These are phyloP conservation scores for Spinus olivaceus DNA, from an alignment of 2,797 vertebrate species.

Conservation along the genomic window DNA sequence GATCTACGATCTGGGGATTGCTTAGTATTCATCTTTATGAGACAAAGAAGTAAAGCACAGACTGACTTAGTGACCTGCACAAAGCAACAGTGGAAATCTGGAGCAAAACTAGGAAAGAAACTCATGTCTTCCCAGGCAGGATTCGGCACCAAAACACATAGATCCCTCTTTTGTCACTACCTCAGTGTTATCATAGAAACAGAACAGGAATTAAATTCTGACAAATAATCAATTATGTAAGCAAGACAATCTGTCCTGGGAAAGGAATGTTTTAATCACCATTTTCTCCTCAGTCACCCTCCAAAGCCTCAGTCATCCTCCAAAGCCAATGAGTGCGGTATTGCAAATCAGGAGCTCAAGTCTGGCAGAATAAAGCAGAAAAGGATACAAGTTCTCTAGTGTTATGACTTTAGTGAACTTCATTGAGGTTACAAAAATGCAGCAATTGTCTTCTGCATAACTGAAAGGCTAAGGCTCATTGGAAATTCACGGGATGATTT, in stretches of 20 bases:
- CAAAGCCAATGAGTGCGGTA: not conserved
- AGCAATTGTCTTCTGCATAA: not conserved
- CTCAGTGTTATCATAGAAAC: not conserved
- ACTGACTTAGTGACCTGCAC: not conserved
- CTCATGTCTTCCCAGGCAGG: not conserved
- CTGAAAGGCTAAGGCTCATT: not conserved
- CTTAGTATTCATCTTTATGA: not conserved
- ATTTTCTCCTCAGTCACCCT: not conserved
- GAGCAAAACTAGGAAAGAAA: not conserved
- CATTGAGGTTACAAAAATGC: not conserved
- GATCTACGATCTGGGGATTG: fast-evolving
- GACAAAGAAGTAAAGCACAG: not conserved
- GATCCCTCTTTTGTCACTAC: not conserved
- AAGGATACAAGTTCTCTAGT: not conserved
- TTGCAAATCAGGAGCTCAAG: not conserved
- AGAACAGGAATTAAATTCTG: not conserved
- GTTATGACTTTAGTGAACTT: not conserved
- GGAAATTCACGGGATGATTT: not conserved
- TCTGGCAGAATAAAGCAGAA: not conserved
- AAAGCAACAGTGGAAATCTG: not conserved
- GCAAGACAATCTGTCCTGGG: not conserved
- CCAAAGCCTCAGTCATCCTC: too few relatives aligned
- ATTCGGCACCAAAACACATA: not conserved
- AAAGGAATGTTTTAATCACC: not conserved
- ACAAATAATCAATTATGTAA: not conserved